These are phyloP conservation scores for Drosophila equinoxialis DNA, from an alignment of 1,140 invertebrate species.

Conservation along the genomic window DNA sequence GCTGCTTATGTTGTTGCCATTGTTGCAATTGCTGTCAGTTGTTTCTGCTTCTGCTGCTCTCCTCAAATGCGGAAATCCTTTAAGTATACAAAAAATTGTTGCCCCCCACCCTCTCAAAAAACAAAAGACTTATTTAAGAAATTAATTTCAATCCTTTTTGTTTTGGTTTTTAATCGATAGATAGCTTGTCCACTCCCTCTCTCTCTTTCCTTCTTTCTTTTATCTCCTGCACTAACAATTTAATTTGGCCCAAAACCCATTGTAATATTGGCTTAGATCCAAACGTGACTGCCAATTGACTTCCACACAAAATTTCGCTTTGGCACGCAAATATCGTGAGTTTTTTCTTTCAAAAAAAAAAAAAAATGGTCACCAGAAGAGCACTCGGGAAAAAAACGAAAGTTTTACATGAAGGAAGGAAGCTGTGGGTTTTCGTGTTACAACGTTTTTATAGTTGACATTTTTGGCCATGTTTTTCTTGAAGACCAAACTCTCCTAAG, in stretches of 20 bases:
- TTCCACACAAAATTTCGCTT: conserved; percentile 73
- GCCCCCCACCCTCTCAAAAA: not conserved
- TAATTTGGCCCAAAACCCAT: conserved; percentile 62
- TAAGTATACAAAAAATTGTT: conserved; percentile 2
- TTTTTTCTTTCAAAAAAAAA: too few species aligned
- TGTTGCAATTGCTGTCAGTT: conserved; percentile 54
- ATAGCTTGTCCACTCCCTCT: conserved; percentile 38
- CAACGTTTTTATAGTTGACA: conserved; percentile 65
- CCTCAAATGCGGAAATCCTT: conserved; percentile 48
- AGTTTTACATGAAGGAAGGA: conserved; percentile 59
- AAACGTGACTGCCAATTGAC: conserved; percentile 79
- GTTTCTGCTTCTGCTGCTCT: conserved; percentile 12
- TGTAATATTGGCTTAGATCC: conserved; percentile 33
- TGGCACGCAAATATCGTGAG: conserved; percentile 79
- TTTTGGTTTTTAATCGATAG: conserved; percentile 37
- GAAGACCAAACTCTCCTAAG: conserved; percentile 1
- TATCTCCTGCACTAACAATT: conserved; percentile 56
- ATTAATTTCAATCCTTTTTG: conserved; percentile 61
- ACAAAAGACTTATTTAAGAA: conserved; percentile 32
- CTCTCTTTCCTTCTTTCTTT: not conserved
- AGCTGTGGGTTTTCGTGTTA: conserved; percentile 51
- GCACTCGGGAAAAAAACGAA: conserved; percentile 46
- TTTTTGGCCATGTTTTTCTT: conserved; percentile 65
- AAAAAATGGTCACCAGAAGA: conserved; percentile 38
- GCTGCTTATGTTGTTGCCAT: conserved; percentile 52